phyloP scores from a whole-genome alignment of 1,140 invertebrate species.

The Gonatopus flavifemur region DNA sequence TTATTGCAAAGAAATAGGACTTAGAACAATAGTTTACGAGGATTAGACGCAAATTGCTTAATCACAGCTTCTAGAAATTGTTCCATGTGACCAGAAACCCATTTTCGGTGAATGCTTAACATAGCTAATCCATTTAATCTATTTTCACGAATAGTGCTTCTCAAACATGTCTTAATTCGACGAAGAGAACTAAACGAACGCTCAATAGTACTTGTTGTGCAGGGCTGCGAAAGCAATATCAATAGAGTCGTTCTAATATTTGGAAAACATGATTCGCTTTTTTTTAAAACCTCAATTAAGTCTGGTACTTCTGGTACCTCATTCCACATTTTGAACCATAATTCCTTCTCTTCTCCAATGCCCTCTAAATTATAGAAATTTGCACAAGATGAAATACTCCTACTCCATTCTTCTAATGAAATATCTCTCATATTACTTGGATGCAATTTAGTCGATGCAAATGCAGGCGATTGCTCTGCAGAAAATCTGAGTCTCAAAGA shows the following conservation, averaged over 20 bases:
- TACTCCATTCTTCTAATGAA: slow-evolving; percentile 1
- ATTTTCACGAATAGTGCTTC: slow-evolving; percentile 13
- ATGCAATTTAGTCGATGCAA: slow-evolving; percentile 8
- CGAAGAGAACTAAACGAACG: slow-evolving; percentile 8
- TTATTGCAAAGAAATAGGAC: too few relatives aligned
- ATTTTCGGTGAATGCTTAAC: not conserved
- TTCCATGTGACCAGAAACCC: too few relatives aligned
- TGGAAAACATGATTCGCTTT: slow-evolving; percentile 1
- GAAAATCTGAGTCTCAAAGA: slow-evolving; percentile 18
- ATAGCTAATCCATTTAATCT: slow-evolving; percentile 8
- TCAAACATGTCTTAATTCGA: slow-evolving; percentile 19
- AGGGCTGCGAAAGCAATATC: not conserved
- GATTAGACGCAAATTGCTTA: too few relatives aligned
- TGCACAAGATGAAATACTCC: slow-evolving; percentile 2
- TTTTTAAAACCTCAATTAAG: slow-evolving; percentile 9
- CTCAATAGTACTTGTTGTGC: slow-evolving; percentile 1
- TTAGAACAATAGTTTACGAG: too few relatives aligned
- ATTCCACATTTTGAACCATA: slow-evolving; percentile 15
- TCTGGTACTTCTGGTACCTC: slow-evolving; percentile 12
- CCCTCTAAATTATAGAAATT: slow-evolving; percentile 10
- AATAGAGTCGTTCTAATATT: not conserved
- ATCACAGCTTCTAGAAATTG: too few relatives aligned
- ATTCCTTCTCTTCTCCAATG: slow-evolving; percentile 3
- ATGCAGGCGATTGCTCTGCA: slow-evolving; percentile 8
- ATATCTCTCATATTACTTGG: slow-evolving; percentile 7